These are phyloP conservation scores for Agrotis clavis DNA, from an alignment of 2,888 invertebrate species.

Conservation along the genomic window DNA sequence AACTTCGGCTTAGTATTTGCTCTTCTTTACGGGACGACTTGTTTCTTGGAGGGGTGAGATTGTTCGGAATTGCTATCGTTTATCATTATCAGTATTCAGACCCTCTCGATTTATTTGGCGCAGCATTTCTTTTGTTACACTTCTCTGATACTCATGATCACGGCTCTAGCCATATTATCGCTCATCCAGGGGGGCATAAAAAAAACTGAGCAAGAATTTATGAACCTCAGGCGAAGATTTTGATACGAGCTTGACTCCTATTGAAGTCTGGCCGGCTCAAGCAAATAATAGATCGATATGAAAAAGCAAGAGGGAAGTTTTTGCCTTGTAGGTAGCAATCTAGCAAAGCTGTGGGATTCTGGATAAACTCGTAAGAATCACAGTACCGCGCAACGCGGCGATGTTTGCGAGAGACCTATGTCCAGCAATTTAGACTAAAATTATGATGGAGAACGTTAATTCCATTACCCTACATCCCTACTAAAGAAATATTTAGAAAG, in stretches of 20 bases:
- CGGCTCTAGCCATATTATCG: background rate
- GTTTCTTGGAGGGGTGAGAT: too few relatives aligned
- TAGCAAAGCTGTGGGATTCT: background rate
- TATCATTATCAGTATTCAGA: background rate
- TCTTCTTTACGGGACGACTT: too few relatives aligned
- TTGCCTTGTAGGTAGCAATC: background rate
- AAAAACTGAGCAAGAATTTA: background rate
- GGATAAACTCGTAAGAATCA: too few relatives aligned
- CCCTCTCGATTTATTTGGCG: background rate
- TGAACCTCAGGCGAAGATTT: too few relatives aligned
- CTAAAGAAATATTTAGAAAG: slow-evolving; percentile 27
- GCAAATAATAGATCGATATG: background rate
- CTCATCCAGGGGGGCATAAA: background rate
- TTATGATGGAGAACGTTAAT: background rate
- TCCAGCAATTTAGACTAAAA: background rate
- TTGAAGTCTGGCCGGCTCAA: background rate
- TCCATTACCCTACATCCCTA: background rate
- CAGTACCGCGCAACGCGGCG: background rate
- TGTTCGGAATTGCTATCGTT: background rate
- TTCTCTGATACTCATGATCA: background rate
- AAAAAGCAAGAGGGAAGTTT: background rate
- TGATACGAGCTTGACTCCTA: too few relatives aligned
- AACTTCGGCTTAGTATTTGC: too few relatives aligned
- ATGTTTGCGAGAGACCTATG: background rate
- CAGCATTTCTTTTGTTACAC: background rate